Percentiles rank a stretch among this genome's conserved stretches.
Conservation (phyloP, 2,113 vertebrate species). For the Echinops telfairi region DNA sequence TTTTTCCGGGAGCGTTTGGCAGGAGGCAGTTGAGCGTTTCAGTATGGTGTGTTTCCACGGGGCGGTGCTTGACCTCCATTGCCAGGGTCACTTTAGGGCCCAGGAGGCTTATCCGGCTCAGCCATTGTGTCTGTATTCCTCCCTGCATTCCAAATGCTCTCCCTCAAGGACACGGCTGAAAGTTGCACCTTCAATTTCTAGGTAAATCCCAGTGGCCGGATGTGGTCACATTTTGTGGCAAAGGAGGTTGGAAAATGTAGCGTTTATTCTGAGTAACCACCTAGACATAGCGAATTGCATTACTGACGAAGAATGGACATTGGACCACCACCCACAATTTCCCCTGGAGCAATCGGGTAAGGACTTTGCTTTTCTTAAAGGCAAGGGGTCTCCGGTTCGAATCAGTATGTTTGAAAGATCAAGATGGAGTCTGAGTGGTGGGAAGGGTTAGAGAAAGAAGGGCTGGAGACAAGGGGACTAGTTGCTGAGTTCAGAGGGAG, state of each 20-base stretch:
- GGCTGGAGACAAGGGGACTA: background rate
- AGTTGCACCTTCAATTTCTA: background rate
- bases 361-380: background rate
- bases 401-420: background rate
- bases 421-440: background rate
- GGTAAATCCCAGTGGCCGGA: background rate
- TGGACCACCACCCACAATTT: background rate
- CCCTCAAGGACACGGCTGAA: background rate
- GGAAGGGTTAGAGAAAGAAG: background rate
- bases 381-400: background rate
- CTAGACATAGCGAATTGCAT: background rate
- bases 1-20: slow-evolving; percentile 8
- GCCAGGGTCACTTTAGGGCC: background rate
- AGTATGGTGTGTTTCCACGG: background rate
- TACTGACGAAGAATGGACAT: background rate
- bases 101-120: background rate
- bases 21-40: background rate
- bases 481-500: background rate
- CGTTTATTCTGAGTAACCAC: background rate
- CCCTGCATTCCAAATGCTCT: background rate
- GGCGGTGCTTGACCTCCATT: background rate
- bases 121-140: background rate
- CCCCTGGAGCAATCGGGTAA: background rate
- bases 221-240: background rate
- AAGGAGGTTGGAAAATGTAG: slow-evolving; percentile 8